Conservation (phyloP, 2,797 vertebrate species). For the Sebastes nivosus region DNA sequence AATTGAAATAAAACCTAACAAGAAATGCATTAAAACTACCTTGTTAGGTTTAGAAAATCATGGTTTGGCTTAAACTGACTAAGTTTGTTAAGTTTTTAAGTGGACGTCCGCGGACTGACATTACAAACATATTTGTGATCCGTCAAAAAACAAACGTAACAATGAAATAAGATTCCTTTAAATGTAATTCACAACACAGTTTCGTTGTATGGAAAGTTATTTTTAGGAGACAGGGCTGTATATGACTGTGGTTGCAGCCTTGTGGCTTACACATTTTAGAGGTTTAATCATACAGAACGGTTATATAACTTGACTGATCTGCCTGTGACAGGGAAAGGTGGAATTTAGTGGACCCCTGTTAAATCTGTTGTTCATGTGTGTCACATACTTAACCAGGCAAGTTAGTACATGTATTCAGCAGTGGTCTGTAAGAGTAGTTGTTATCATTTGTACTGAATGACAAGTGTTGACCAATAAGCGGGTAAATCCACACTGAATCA, state of each 20-base stretch:
- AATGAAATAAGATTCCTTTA: accelerated
- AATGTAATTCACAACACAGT: no score
- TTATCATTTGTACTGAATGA: neutral
- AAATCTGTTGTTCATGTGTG: neutral
- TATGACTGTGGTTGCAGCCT: neutral
- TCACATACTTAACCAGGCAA: neutral
- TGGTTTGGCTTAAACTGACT: no score
- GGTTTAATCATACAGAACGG: neutral
- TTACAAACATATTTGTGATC: no score
- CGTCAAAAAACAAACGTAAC: no score
- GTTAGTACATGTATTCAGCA: neutral
- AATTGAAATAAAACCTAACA: no score
- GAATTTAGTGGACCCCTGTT: neutral
- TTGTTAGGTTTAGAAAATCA: no score
- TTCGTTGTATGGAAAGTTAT: no score
- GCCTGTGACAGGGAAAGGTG: neutral
- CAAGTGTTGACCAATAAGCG: neutral
- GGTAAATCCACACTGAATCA: neutral
- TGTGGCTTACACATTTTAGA: neutral
- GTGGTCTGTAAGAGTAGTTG: neutral
- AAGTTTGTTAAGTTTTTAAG: no score
- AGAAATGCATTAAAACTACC: no score
- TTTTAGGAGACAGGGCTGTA: neutral
- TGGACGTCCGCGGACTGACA: accelerated
- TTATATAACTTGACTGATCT: neutral